Conservation (phyloP, 2,888 invertebrate genomes). For the Drosophila imparisetae region DNA sequence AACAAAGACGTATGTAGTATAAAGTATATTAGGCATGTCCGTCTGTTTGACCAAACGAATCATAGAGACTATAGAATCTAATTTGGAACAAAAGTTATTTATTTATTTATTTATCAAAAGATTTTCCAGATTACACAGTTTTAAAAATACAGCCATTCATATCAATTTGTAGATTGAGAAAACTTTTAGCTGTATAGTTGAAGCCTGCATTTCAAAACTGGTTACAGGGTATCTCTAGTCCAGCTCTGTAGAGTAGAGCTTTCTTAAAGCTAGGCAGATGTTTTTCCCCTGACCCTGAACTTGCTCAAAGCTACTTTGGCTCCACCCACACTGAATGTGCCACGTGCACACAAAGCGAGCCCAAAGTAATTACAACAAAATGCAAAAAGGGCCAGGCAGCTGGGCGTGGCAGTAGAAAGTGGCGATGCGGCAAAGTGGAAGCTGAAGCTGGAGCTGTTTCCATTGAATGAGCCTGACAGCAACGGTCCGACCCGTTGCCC, state of each 20-base stretch:
- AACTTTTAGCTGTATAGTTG: background rate
- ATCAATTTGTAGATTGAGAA: background rate
- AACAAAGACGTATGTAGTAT: background rate
- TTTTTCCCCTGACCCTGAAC: slow-evolving; percentile 63
- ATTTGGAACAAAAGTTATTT: background rate
- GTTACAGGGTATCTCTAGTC: background rate
- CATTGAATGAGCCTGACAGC: slow-evolving; percentile 54
- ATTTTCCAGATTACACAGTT: background rate
- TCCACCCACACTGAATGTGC: slow-evolving; percentile 30
- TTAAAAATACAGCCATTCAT: background rate
- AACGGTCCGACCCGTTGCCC: slow-evolving; percentile 11
- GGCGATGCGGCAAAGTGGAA: slow-evolving; percentile 30
- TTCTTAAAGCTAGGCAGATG: slow-evolving; percentile 34
- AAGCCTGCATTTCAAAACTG: background rate
- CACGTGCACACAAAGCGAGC: slow-evolving; percentile 65
- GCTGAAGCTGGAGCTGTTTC: slow-evolving; percentile 12
- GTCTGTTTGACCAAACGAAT: background rate
- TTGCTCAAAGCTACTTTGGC: slow-evolving; percentile 11
- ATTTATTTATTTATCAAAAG: background rate
- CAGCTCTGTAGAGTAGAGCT: background rate
- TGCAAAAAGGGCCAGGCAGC: slow-evolving; percentile 48
- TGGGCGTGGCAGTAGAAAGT: slow-evolving; percentile 40
- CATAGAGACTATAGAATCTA: background rate
- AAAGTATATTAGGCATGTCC: background rate
- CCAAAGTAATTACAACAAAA: slow-evolving; percentile 75